Conservation (phyloP, 2,888 invertebrate species). For the Allacma fusca region DNA sequence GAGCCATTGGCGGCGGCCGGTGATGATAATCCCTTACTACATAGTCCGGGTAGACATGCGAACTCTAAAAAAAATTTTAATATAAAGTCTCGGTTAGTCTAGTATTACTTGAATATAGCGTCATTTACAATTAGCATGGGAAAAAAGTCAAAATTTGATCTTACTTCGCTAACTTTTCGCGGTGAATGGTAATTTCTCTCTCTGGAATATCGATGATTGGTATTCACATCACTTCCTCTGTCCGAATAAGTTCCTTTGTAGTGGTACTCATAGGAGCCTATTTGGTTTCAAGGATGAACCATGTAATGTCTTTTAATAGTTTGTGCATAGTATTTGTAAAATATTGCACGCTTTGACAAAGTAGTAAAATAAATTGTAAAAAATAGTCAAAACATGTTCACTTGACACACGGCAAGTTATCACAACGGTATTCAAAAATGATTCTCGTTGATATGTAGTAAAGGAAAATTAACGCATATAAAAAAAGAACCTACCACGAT, state of each 20-base stretch:
- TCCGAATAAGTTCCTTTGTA: constrained; percentile 53
- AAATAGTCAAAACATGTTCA: too few relatives aligned
- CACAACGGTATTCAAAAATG: too few relatives aligned
- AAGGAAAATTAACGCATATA: too few relatives aligned
- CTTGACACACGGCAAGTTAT: too few relatives aligned
- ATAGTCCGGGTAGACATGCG: constrained; percentile 54
- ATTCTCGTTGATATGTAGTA: too few relatives aligned
- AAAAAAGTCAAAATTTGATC: neutral
- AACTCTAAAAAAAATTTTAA: constrained; percentile 48
- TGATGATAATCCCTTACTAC: constrained; percentile 56
- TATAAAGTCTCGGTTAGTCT: constrained; percentile 16
- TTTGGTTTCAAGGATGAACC: neutral
- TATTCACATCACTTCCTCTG: constrained; percentile 49
- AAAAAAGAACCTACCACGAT: too few relatives aligned
- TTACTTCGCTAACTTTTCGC: constrained; percentile 46
- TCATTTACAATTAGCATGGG: too few relatives aligned
- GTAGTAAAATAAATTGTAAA: neutral
- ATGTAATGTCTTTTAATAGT: neutral
- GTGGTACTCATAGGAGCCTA: constrained; percentile 53
- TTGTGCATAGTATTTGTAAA: too few relatives aligned
- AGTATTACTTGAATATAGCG: too few relatives aligned
- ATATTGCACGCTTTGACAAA: too few relatives aligned
- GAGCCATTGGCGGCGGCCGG: constrained; percentile 67
- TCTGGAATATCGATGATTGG: constrained; percentile 51
- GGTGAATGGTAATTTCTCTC: constrained; percentile 42